Evolutionary conservation across 2,888 invertebrate genomes (phyloP).

Genomic region (Pristionchus japonicus): DNA sequence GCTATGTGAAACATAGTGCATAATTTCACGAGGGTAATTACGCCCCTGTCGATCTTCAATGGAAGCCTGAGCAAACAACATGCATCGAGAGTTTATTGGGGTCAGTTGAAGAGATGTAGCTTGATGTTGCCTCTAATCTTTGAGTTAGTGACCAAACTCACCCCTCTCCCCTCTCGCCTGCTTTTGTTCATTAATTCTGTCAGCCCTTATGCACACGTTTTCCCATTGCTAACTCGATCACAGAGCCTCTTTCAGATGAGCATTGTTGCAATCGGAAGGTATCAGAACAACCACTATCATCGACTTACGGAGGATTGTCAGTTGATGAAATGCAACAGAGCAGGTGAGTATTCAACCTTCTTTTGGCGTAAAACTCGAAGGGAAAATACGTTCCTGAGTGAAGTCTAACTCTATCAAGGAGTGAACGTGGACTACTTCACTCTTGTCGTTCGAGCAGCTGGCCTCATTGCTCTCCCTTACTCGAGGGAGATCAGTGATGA

Average conservation of each 20-base stretch:
- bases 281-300: neutral
- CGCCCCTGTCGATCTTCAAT: too few species aligned
- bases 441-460: neutral
- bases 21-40: too few species aligned
- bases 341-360: neutral
- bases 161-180: too few species aligned
- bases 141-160: too few species aligned
- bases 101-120: neutral
- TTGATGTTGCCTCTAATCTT: neutral
- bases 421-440: constrained; percentile 38
- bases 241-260: constrained; percentile 6
- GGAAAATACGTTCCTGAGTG: neutral
- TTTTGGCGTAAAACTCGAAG: too few species aligned
- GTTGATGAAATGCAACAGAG: neutral
- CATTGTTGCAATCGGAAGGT: neutral
- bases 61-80: neutral
- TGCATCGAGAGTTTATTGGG: neutral
- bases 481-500: neutral
- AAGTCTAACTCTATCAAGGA: neutral
- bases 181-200: neutral
- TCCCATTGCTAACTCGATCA: too few species aligned
- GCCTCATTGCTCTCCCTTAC: neutral
- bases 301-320: neutral
- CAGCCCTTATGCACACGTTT: too few species aligned
- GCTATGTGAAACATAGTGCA: too few species aligned